Percentiles rank a stretch among this genome's conserved stretches.
Conservation (phyloP, 2,888 invertebrate genomes). For the Drosophila mimica region DNA sequence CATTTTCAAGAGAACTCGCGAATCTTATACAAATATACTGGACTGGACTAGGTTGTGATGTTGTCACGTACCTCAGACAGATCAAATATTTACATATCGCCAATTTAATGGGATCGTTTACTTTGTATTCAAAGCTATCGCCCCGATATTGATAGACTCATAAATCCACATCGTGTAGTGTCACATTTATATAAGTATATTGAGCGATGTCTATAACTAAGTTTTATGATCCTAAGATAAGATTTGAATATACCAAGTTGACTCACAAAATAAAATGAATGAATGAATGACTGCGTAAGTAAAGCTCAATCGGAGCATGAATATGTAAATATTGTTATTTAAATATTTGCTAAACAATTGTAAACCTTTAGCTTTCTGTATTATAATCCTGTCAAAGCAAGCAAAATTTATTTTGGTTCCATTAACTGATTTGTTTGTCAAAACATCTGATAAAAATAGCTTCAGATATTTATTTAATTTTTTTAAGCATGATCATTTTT, state of each 20-base stretch:
- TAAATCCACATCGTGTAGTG: neutral
- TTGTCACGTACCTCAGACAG: slow-evolving; percentile 42
- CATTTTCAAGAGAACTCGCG: slow-evolving; percentile 46
- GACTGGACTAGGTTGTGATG: slow-evolving; percentile 16
- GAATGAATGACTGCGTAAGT: neutral
- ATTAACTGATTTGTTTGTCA: neutral
- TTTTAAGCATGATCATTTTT: neutral
- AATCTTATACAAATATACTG: slow-evolving; percentile 30
- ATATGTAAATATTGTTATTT: slow-evolving; percentile 7
- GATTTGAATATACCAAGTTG: neutral
- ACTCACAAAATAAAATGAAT: neutral
- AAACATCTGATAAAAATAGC: neutral
- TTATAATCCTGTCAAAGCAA: neutral
- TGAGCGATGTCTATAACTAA: neutral
- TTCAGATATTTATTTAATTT: neutral
- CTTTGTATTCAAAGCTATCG: slow-evolving; percentile 33
- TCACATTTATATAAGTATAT: neutral
- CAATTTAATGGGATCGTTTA: slow-evolving; percentile 37
- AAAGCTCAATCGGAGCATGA: neutral
- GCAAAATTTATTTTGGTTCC: neutral
- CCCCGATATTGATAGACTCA: neutral
- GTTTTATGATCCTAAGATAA: neutral
- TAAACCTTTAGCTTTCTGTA: too few relatives aligned
- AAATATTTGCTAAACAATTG: neutral
- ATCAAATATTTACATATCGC: slow-evolving; percentile 61